A percentile compares a stretch with the other conserved stretches of the same genome.
These are phyloP conservation scores for Girardia tigrina DNA, from an alignment of 2,888 invertebrate genomes.

Conservation along the genomic window DNA sequence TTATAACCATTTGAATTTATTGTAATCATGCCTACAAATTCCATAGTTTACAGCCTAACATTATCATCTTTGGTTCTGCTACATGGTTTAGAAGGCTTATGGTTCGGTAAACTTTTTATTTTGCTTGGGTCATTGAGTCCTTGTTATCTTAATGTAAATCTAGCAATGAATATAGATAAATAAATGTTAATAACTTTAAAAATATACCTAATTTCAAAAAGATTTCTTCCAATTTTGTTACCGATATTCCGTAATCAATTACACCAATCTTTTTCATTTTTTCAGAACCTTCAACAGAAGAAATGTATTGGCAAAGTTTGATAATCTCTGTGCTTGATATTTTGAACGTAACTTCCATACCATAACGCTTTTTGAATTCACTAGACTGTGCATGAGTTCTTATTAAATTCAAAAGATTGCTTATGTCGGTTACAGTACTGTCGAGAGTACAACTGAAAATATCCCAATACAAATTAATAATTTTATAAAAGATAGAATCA, in stretches of 20 bases:
- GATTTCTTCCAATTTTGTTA: constrained; percentile 10
- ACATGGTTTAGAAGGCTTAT: too few relatives aligned
- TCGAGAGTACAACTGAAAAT: neutral
- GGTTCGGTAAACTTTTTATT: too few relatives aligned
- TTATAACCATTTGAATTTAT: too few relatives aligned
- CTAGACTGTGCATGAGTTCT: constrained; percentile 24
- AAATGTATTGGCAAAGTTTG: neutral
- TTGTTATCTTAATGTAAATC: too few relatives aligned
- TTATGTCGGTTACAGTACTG: neutral
- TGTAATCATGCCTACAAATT: too few relatives aligned
- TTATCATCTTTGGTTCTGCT: too few relatives aligned
- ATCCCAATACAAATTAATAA: neutral
- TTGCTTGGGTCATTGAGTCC: too few relatives aligned
- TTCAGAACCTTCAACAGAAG: neutral
- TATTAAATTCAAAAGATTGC: neutral
- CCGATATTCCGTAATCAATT: neutral
- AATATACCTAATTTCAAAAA: neutral
- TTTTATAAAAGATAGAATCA: too few relatives aligned
- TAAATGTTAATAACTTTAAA: too few relatives aligned
- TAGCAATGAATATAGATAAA: too few relatives aligned
- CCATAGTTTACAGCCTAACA: too few relatives aligned
- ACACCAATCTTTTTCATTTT: constrained; percentile 2
- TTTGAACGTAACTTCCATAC: constrained; percentile 54
- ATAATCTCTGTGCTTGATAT: neutral
- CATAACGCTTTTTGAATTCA: constrained; percentile 38